Base-by-base conservation (phyloP, 2,797 vertebrate species). In the Miichthys miiuy region DNA sequence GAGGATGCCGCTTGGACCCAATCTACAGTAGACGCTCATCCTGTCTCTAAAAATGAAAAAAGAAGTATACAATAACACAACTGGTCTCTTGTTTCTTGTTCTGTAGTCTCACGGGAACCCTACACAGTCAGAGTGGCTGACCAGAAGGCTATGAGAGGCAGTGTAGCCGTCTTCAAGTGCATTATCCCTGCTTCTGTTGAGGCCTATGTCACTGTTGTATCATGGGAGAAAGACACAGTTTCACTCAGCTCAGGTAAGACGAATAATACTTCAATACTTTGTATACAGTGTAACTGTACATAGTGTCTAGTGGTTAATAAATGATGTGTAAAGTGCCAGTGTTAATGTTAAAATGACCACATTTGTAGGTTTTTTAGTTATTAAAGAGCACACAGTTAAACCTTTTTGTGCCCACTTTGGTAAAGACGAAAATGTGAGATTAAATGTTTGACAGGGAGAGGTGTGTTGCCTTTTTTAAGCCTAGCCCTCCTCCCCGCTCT, bases 141-240 rank as follows among this genome's bases (percentile, higher is more conserved):
- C 96, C 98, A 99, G 97, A 99, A 97, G 97, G 97, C 98, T 95
- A 98, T 99, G 97, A 96, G 98, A 97, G 98, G 98, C 96, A 98
- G 97, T 93, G 97, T 98, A 87, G 98, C 98, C 80, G 97, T 99
- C 95, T 99, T 99, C 97, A 99, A 99, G 98, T 99, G 98, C 97
- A 99, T 99, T 98, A 99, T 99, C 93, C 98, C 98, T 90, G 96
- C 98, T 95, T 98, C 97, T 75, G 98, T 99, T 89, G 98, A 99
- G 96, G 96, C 97, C 87, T 98, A 99, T 86, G 96, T 99, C 96
- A 95, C 96, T 90, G 98, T 99, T 80, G 95, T 98, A 94, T 99
- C 98, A 93, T 99, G 98, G 98, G 98, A 99, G 96, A 99, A 99
- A 95, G 98, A 99, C 96, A 99, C 98, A 72, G 96, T 99, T 86